Evolutionary conservation across 2,888 invertebrate species (phyloP), one percentile per base, ranked within the genome.

Genomic region (Philaethria dido): DNA sequence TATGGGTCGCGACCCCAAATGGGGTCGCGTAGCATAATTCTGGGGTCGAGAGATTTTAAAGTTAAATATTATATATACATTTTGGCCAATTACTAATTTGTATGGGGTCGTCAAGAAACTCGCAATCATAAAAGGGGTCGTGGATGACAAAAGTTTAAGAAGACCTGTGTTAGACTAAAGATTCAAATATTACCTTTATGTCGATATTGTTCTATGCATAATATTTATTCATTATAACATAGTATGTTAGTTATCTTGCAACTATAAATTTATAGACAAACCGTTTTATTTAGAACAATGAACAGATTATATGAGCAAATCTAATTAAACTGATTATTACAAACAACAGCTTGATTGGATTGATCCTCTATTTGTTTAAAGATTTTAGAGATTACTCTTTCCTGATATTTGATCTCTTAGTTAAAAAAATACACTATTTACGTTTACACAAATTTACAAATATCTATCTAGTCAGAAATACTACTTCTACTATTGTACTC

Each of bases 211-310:
- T 29, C 4, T 29, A 16, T 11, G 29, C 16, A 3, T 45, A 22
- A 14, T 11, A 29, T 44, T n/a, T n/a, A 45, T 2, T 60, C 13
- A 13, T 16, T 60, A 16, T 60, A 8, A 29, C 59, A 14, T 29
- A 29, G 20, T 57, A 45, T 66, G 62, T 62, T 65, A 60, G 52
- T 62, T 65, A 39, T 69, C 33, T 8, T 59, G 25, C 18, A 65
- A 47, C 0, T 54, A 18, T 18, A 8, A 14, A 20, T 3, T 39
- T 36, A 8, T 50, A 50, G 9, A 29, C 0, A n/a, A n/a, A 1
- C 9, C 16, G n/a, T n/a, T 25, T 50, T n/a, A n/a, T n/a, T n/a
- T n/a, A n/a, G 25, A 50, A 20, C 25, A 25, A 25, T 4, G n/a
- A n/a, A 9, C 29, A 29, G 29, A 33, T 29, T 29, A 52, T n/a